Conservation (phyloP, 2,113 vertebrate species). For the Perca flavescens region DNA sequence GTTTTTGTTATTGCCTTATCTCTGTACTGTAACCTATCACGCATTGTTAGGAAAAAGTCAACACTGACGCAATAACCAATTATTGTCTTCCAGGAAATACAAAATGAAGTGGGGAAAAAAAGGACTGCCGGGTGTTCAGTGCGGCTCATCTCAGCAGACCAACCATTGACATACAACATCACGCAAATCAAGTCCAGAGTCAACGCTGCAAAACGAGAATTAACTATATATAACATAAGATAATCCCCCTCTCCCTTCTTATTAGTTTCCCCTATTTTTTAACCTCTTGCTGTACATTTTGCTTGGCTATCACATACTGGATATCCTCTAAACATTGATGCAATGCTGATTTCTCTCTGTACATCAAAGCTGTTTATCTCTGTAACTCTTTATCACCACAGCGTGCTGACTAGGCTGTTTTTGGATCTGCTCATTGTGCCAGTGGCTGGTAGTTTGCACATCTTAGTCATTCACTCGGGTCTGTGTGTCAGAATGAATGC, state of each 20-base stretch:
- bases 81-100: slow-evolving; percentile 71
- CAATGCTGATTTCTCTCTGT: slow-evolving; percentile 14
- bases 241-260: too few relatives aligned
- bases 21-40: slow-evolving; percentile 54
- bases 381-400: slow-evolving; percentile 18
- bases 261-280: slow-evolving; percentile 7
- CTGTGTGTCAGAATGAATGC: slow-evolving; percentile 65
- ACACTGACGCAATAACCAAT: slow-evolving; percentile 70
- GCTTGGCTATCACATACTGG: neutral
- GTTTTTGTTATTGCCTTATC: slow-evolving; percentile 50
- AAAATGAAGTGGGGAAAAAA: slow-evolving; percentile 51
- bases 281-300: neutral
- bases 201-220: slow-evolving; percentile 6
- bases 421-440: slow-evolving; percentile 41
- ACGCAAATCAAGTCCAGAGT: slow-evolving; percentile 9
- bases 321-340: slow-evolving; percentile 23
- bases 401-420: slow-evolving; percentile 39
- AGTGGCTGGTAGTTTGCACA: slow-evolving; percentile 20
- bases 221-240: neutral
- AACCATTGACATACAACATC: slow-evolving; percentile 63
- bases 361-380: slow-evolving; percentile 40
- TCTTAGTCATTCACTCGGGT: slow-evolving; percentile 41
- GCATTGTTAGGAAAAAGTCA: slow-evolving; percentile 65
- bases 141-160: slow-evolving; percentile 43
- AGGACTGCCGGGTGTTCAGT: slow-evolving; percentile 4